Conservation (phyloP, 2,797 vertebrate genomes). For the Trachurus trachurus region DNA sequence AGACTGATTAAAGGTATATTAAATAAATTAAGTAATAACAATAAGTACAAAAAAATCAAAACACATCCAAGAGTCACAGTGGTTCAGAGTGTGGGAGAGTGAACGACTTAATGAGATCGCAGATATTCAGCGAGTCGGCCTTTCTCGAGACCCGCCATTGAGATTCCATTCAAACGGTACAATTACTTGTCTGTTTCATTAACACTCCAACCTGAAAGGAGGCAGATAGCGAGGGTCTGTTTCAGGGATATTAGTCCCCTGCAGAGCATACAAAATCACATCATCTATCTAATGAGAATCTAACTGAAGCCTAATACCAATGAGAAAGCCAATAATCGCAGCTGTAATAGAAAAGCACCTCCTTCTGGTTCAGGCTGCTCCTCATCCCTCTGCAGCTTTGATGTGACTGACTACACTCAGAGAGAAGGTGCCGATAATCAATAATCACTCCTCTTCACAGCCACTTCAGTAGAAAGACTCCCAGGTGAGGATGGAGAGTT, state of each 20-base stretch:
- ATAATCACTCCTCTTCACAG: conserved; percentile 62
- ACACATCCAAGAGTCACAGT: background rate
- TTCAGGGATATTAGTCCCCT: conserved; percentile 49
- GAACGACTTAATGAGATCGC: background rate
- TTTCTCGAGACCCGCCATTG: conserved; percentile 4
- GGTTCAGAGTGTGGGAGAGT: no score
- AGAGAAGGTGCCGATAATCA: conserved; percentile 72
- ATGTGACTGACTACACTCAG: conserved; percentile 62
- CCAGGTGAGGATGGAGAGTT: conserved; percentile 51
- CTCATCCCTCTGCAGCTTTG: conserved; percentile 53
- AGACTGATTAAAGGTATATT: background rate
- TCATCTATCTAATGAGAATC: conserved; percentile 71
- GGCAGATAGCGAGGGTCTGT: conserved; percentile 36
- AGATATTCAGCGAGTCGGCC: conserved; percentile 18
- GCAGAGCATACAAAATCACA: conserved; percentile 66
- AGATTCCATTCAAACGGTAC: conserved; percentile 28
- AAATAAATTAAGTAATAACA: no score
- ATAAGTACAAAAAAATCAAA: background rate
- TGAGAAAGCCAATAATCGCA: conserved; percentile 61
- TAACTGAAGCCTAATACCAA: conserved; percentile 58
- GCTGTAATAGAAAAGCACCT: conserved; percentile 56
- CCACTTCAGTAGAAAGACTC: conserved; percentile 52
- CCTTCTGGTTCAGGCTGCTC: conserved; percentile 29
- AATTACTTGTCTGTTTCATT: conserved; percentile 46
- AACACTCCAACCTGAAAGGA: conserved; percentile 46